These are phyloP conservation scores for Aplochiton taeniatus DNA, from an alignment of 2,797 vertebrate species.

Conservation along the genomic window DNA sequence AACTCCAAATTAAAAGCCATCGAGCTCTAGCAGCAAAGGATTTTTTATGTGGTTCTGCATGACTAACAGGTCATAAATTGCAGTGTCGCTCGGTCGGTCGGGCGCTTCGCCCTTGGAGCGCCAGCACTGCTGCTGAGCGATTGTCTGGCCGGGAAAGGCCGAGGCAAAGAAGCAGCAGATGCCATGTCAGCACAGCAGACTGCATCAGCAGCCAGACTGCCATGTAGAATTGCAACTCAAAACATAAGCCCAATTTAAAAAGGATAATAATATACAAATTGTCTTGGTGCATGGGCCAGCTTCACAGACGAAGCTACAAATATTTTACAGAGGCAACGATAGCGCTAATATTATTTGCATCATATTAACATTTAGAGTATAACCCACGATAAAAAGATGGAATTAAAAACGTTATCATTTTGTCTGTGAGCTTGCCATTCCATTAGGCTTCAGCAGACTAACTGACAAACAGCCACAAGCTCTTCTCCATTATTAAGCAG, in stretches of 20 bases:
- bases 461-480: neutral
- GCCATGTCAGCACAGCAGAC: conserved; percentile 65
- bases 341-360: too few relatives aligned
- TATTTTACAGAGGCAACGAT: too few relatives aligned
- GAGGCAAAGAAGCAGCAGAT: conserved; percentile 29
- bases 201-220: conserved; percentile 32
- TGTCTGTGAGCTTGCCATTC: neutral
- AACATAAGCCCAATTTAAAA: too few relatives aligned
- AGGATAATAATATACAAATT: too few relatives aligned
- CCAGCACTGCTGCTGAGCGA: conserved; percentile 33
- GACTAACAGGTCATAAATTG: conserved; percentile 65
- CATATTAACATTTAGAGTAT: too few relatives aligned
- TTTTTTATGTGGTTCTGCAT: conserved; percentile 49
- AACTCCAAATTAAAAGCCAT: conserved; percentile 52
- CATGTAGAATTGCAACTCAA: conserved; percentile 33
- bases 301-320: too few relatives aligned
- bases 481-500: conserved; percentile 51
- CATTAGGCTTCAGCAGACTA: neutral
- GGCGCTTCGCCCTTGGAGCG: conserved; percentile 52
- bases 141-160: conserved; percentile 24
- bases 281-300: too few relatives aligned
- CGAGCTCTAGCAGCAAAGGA: conserved; percentile 25
- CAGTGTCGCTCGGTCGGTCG: neutral
- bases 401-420: too few relatives aligned
- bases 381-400: too few relatives aligned